A percentile compares a stretch with the other conserved stretches of the same genome.
These are phyloP conservation scores for Drosophila triauraria DNA, from an alignment of 1,140 invertebrate genomes.

Conservation along the genomic window DNA sequence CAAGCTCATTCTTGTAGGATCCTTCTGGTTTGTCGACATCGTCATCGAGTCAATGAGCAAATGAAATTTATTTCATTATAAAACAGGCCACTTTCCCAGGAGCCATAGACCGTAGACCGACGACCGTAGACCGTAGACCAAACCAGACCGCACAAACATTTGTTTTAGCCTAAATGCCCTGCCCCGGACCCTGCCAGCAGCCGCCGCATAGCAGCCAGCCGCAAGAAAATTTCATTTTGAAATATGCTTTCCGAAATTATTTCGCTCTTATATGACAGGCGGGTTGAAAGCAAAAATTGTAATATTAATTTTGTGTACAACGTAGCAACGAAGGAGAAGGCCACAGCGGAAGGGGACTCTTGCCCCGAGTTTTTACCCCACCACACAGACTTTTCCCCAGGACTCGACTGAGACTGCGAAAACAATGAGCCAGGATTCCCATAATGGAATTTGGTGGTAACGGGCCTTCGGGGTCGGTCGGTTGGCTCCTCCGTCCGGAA, in stretches of 20 bases:
- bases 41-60: constrained; percentile 80
- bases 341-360: constrained; percentile 39
- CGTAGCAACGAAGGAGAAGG: constrained; percentile 16
- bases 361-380: constrained; percentile 34
- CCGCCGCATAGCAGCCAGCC: constrained; percentile 40
- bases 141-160: constrained; percentile 64
- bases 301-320: constrained; percentile 79
- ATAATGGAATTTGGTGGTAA: constrained; percentile 80
- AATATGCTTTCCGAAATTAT: constrained; percentile 82
- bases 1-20: constrained; percentile 7
- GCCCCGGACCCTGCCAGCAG: background rate
- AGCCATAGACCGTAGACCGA: constrained; percentile 20
- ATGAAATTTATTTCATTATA: constrained; percentile 82
- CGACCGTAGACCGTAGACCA: constrained; percentile 26
- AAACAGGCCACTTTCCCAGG: constrained; percentile 58
- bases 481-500: constrained; percentile 22
- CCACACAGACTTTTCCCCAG: constrained; percentile 18
- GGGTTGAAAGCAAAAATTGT: constrained; percentile 75
- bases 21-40: constrained; percentile 55
- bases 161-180: constrained; percentile 68
- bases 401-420: constrained; percentile 46
- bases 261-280: constrained; percentile 77
- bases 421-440: constrained; percentile 79
- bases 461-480: constrained; percentile 46
- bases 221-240: constrained; percentile 83